These are phyloP conservation scores for Hoplias malabaricus DNA, from an alignment of 2,113 vertebrate genomes.

Conservation along the genomic window DNA sequence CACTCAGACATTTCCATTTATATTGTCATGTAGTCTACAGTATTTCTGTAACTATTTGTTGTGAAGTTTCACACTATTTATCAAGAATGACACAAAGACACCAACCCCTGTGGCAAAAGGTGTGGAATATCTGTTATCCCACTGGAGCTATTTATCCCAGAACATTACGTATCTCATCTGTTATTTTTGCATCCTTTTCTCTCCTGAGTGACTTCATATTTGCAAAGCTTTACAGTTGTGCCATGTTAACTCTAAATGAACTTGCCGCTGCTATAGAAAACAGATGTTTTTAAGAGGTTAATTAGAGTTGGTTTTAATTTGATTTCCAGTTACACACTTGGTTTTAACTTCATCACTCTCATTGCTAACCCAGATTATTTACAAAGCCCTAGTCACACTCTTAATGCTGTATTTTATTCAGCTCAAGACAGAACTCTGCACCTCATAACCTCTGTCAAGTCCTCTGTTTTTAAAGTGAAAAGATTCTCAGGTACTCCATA, in stretches of 20 bases:
- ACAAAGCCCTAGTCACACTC: neutral
- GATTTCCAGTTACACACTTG: constrained; percentile 14
- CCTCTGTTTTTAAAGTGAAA: neutral
- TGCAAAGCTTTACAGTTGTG: constrained; percentile 3
- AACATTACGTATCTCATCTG: constrained; percentile 32
- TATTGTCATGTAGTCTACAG: neutral
- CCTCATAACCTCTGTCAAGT: neutral
- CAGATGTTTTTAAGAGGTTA: neutral
- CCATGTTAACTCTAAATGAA: constrained; percentile 13
- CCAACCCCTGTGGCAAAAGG: neutral
- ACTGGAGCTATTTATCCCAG: constrained; percentile 11
- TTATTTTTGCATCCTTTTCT: constrained; percentile 4
- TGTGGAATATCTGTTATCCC: neutral
- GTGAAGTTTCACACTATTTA: neutral
- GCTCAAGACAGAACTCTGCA: neutral
- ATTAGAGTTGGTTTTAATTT: constrained; percentile 14
- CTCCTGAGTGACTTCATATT: constrained; percentile 20
- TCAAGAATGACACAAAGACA: neutral
- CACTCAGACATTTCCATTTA: neutral
- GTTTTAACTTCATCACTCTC: neutral
- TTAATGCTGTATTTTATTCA: neutral
- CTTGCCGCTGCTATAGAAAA: neutral
- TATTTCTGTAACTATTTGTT: neutral
- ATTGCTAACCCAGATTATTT: neutral
- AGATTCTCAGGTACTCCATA: neutral